Conservation (phyloP, 1,140 invertebrate genomes). For the Zaprionus ghesquierei region DNA sequence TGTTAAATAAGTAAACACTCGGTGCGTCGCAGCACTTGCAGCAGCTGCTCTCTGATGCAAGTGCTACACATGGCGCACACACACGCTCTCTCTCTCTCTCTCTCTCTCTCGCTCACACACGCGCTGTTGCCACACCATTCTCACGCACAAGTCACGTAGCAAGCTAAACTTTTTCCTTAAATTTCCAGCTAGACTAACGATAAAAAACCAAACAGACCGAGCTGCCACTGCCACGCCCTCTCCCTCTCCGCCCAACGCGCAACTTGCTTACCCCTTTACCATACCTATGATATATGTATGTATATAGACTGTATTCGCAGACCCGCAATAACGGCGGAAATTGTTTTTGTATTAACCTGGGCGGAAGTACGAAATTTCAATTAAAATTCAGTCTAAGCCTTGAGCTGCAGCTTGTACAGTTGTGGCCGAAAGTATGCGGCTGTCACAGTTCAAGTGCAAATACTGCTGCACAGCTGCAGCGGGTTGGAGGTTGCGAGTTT, state of each 20-base stretch:
- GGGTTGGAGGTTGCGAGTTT: background rate
- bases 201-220: background rate
- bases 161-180: constrained; percentile 23
- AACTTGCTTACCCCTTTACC: no score
- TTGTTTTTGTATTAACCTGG: constrained; percentile 59
- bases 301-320: background rate
- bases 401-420: background rate
- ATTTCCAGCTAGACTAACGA: background rate
- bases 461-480: background rate
- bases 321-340: constrained; percentile 42
- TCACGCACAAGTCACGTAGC: constrained; percentile 58
- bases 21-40: constrained; percentile 54
- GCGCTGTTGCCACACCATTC: background rate
- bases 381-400: constrained; percentile 63
- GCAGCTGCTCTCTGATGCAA: constrained; percentile 12
- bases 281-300: no score
- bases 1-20: constrained; percentile 75
- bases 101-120: constrained; percentile 13
- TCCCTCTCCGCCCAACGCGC: no score
- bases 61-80: constrained; percentile 7
- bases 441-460: background rate
- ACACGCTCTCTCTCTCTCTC: no score
- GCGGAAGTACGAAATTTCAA: constrained; percentile 55
- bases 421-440: background rate
- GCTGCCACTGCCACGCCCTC: background rate